Conservation (phyloP, 2,888 invertebrate species). For the Melangyna quadrimaculata region DNA sequence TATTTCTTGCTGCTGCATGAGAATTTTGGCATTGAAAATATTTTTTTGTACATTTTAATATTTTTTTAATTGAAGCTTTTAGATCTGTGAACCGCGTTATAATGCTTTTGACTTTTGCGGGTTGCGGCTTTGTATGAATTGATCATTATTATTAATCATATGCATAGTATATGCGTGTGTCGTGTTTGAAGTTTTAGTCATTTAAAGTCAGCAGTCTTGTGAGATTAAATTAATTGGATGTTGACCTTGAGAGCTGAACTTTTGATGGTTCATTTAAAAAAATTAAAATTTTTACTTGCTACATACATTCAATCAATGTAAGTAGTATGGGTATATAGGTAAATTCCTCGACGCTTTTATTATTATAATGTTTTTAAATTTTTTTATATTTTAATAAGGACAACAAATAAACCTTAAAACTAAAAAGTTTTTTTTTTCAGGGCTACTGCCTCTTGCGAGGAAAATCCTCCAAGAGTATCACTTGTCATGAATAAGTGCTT, state of each 20-base stretch:
- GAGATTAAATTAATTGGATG: not conserved
- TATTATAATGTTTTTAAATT: too few relatives aligned
- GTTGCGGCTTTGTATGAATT: not conserved
- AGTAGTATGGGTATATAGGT: too few relatives aligned
- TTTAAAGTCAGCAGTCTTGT: not conserved
- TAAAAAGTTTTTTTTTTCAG: too few relatives aligned
- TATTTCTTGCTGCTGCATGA: not conserved
- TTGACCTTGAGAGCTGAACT: not conserved
- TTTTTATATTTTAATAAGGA: too few relatives aligned
- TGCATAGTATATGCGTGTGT: not conserved
- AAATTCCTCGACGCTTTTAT: too few relatives aligned
- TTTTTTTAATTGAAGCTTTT: slow-evolving; percentile 18
- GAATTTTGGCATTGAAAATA: not conserved
- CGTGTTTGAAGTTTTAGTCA: not conserved
- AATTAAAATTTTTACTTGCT: too few relatives aligned
- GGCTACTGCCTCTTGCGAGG: too few relatives aligned
- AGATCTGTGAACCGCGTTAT: not conserved
- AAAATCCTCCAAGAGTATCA: too few relatives aligned
- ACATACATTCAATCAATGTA: too few relatives aligned
- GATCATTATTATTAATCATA: not conserved
- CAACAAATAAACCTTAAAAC: too few relatives aligned
- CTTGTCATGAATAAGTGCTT: too few relatives aligned
- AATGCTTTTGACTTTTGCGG: not conserved
- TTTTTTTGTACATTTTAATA: not conserved
- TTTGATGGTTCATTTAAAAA: not conserved